phyloP scores from a whole-genome alignment of 2,888 invertebrate species.

The Lasioglossum figueresi region DNA sequence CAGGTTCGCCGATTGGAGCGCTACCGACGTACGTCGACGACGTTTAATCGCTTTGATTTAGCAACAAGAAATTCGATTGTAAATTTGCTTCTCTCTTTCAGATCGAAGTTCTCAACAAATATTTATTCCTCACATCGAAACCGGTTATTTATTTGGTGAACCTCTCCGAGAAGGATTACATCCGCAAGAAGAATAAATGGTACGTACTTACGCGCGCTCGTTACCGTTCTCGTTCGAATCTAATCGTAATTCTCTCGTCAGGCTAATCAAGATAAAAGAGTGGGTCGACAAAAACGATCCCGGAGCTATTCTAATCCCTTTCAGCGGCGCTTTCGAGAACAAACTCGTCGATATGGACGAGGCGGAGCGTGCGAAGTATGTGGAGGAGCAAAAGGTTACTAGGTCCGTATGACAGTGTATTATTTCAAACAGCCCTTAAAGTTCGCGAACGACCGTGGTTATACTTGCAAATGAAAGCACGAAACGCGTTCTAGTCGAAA shows the following conservation, averaged over 20 bases:
- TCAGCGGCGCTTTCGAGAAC: conserved; percentile 96
- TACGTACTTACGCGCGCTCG: conserved; percentile 81
- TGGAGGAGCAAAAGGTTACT: conserved; percentile 92
- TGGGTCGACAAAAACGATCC: conserved; percentile 99
- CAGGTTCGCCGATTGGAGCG: conserved; percentile 96
- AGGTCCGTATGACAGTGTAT: conserved; percentile 86
- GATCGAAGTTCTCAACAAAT: conserved; percentile 98
- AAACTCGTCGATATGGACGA: conserved; percentile 94
- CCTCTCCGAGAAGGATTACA: conserved; percentile 98
- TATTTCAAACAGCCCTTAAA: neutral
- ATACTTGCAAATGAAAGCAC: conserved; percentile 53
- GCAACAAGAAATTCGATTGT: neutral
- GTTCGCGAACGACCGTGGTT: conserved; percentile 19
- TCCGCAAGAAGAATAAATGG: conserved; percentile 99
- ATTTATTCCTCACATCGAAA: conserved; percentile 98
- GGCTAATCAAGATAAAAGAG: conserved; percentile 98
- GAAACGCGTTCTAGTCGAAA: conserved; percentile 2
- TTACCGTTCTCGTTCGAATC: neutral
- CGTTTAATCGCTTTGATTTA: neutral
- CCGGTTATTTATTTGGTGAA: conserved; percentile 99
- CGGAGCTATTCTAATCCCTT: conserved; percentile 96
- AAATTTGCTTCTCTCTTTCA: conserved; percentile 84
- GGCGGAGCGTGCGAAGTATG: conserved; percentile 89
- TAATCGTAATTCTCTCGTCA: conserved; percentile 79
- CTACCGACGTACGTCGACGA: conserved; percentile 91